A percentile compares a stretch with the other conserved stretches of the same genome.
Evolutionary conservation across 2,113 vertebrate species (phyloP).

Genomic region (Lampris megalopsis): DNA sequence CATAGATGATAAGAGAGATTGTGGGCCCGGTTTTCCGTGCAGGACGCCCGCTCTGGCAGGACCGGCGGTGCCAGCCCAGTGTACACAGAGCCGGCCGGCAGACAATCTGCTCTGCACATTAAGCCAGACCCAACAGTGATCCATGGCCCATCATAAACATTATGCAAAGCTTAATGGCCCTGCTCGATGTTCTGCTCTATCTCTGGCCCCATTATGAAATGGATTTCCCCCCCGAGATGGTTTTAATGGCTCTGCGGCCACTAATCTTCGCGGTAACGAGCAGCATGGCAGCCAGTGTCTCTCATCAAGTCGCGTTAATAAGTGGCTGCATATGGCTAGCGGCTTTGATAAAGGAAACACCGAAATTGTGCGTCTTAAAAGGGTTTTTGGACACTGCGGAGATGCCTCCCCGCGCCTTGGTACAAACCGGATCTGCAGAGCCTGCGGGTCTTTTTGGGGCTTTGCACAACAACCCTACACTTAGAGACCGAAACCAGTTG

Average conservation of each 20-base stretch:
- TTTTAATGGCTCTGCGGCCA: conserved; percentile 39
- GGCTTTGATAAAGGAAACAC: conserved; percentile 25
- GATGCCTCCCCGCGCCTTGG: conserved; percentile 27
- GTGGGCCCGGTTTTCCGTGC: conserved; percentile 36
- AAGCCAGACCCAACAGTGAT: conserved; percentile 71
- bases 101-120: conserved; percentile 68
- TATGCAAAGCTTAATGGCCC: conserved; percentile 72
- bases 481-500: no score
- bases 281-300: conserved; percentile 24
- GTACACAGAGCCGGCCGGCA: conserved; percentile 55
- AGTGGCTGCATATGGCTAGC: conserved; percentile 14
- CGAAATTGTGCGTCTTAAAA: conserved; percentile 32
- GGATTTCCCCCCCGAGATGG: conserved; percentile 26
- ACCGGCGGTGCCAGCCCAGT: conserved; percentile 56
- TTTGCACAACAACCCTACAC: no score
- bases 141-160: conserved; percentile 65
- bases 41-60: conserved; percentile 43
- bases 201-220: conserved; percentile 59
- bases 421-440: no score
- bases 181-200: conserved; percentile 60
- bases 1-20: conserved; percentile 56
- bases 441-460: no score
- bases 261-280: conserved; percentile 45
- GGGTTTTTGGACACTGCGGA: conserved; percentile 29
- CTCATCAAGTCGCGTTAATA: conserved; percentile 25